Base-by-base conservation (phyloP, 2,888 invertebrate species). In the Agrotis exclamationis region DNA sequence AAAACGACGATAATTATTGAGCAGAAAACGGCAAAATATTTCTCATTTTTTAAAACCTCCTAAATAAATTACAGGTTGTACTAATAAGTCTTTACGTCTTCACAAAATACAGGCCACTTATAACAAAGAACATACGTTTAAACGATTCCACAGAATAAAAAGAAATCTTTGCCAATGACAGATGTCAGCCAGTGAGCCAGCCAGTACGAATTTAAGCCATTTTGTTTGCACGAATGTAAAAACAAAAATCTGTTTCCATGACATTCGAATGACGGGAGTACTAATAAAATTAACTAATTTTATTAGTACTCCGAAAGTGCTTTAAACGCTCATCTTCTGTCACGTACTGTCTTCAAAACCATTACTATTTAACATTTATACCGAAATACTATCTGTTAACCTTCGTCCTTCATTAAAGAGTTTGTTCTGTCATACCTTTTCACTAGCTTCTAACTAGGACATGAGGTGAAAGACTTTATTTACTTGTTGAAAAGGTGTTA, bases 61-160 rank as follows among this genome's bases (percentile, higher is more conserved):
- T 7, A 57, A 60, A 33, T 62, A 51, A 79, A 74, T 79, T 51
- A 51, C 22, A 22, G 47, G 47, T 79, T 79, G 54, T 45, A 64
- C 33, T 33, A 33, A 9, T 39, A 18, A 18, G 24, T 18, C 39
- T 28, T 14, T 53, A 47, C 20, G n/a, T 58, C 45, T 14, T 69
- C 24, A 63, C 24, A 70, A 59, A 78, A 74, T 71, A 60, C 60
- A 45, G 48, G 73, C 79, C 74, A 74, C 54, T 78, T 72, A 72
- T n/a, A 39, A 39, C 20, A 6, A 24, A 20, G 11, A 24, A 51
- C 16, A 54, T 33, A 14, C 5, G 68, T 72, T 56, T 33, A 24
- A 50, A 56, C 1, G 5, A 2, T 33, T 3, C 11, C 3, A 24
- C n/a, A 24, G 33, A 16, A 54, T 47, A 72, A 72, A 18, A 56